Percentiles rank a stretch among this genome's conserved stretches.
These are phyloP conservation scores for Lycaon pictus DNA, from an alignment of 2,113 vertebrate species.

Conservation along the genomic window DNA sequence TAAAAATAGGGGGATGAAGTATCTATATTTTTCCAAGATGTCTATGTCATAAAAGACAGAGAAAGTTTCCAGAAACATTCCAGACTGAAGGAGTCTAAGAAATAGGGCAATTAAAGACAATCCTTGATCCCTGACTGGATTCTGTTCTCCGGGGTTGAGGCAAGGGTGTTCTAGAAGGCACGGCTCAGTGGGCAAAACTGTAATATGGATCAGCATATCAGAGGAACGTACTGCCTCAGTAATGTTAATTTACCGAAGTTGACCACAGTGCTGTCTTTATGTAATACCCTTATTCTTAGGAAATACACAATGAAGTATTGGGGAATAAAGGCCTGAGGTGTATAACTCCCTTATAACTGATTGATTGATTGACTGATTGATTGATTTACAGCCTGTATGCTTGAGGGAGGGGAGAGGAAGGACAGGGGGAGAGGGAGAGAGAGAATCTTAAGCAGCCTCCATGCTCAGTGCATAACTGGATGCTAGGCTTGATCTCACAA, in stretches of 20 bases:
- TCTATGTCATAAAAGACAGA: not conserved
- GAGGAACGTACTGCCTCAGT: not conserved
- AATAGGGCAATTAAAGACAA: not conserved
- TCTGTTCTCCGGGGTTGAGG: accelerated
- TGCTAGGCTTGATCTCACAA: not conserved
- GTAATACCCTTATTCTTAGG: not conserved
- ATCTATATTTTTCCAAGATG: not conserved
- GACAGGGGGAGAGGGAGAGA: not conserved
- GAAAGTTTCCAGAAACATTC: not conserved
- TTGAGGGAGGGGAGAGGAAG: not conserved
- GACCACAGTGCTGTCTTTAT: not conserved
- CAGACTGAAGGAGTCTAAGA: not conserved
- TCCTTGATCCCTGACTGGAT: too few species aligned
- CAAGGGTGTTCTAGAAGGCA: not conserved
- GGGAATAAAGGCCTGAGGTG: not conserved
- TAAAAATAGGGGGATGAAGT: not conserved
- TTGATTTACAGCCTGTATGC: not conserved
- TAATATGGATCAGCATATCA: too few species aligned
- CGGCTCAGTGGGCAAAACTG: not conserved
- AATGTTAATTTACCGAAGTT: not conserved
- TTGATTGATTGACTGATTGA: not conserved
- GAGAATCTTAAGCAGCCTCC: not conserved
- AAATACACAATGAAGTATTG: not conserved
- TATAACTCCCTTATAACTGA: not conserved
- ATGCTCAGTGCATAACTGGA: not conserved